phyloP scores from a whole-genome alignment of 2,888 invertebrate species.

The Thyatira batis region DNA sequence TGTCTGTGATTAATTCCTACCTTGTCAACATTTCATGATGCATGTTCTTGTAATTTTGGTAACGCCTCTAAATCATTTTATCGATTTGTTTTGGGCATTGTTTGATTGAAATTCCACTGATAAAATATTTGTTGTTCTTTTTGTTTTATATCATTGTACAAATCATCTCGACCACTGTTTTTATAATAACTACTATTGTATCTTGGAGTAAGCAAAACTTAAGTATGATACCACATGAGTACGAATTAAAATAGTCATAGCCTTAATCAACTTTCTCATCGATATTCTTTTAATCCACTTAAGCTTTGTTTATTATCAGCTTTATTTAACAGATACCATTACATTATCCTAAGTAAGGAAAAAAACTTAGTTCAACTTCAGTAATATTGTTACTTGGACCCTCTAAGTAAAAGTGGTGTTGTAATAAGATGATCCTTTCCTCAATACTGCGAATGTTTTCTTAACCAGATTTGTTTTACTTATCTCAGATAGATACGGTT shows the following conservation, averaged over 20 bases:
- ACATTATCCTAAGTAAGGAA: slow-evolving; percentile 36
- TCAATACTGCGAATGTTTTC: slow-evolving; percentile 43
- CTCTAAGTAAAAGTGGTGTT: slow-evolving; percentile 50
- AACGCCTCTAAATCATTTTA: slow-evolving; percentile 63
- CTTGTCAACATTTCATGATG: slow-evolving; percentile 62
- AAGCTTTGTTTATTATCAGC: slow-evolving; percentile 16
- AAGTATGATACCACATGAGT: no score
- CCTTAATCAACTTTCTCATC: background rate
- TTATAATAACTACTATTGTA: no score
- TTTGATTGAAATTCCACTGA: slow-evolving; percentile 42
- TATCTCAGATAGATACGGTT: slow-evolving; percentile 23
- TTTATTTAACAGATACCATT: slow-evolving; percentile 25
- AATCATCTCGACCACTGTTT: no score
- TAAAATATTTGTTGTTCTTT: slow-evolving; percentile 3
- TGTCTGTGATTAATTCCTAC: slow-evolving; percentile 61
- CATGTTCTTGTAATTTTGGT: slow-evolving; percentile 56
- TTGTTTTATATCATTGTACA: background rate
- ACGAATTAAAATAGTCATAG: background rate
- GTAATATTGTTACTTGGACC: slow-evolving; percentile 55
- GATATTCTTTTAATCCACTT: slow-evolving; percentile 10
- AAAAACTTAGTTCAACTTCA: slow-evolving; percentile 38
- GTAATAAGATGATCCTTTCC: slow-evolving; percentile 55
- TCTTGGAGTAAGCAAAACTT: no score
- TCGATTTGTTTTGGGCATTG: slow-evolving; percentile 42
- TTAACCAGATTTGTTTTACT: slow-evolving; percentile 50